Percentiles rank a stretch among this genome's conserved stretches.
phyloP scores from a whole-genome alignment of 2,888 invertebrate species.

The Ochlodes sylvanus region DNA sequence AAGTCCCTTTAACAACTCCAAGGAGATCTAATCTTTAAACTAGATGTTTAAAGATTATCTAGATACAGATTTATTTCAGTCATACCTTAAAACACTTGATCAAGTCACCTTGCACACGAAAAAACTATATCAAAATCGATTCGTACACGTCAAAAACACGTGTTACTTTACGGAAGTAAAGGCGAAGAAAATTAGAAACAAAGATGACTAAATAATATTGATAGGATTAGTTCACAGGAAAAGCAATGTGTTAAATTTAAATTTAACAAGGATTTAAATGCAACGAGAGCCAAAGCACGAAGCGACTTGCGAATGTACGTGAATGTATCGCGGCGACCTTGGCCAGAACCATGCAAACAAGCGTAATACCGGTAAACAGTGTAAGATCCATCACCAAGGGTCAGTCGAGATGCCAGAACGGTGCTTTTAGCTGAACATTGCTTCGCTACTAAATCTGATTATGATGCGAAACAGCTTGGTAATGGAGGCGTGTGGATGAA shows the following conservation, averaged over 20 bases:
- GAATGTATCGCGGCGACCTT: slow-evolving; percentile 29
- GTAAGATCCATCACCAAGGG: neutral
- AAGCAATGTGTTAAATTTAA: slow-evolving; percentile 4
- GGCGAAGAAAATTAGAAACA: neutral
- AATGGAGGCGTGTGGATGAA: neutral
- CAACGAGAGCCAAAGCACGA: slow-evolving; percentile 33
- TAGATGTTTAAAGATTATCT: too few species aligned
- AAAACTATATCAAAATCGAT: too few species aligned
- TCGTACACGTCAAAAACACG: too few species aligned
- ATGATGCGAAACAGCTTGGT: neutral
- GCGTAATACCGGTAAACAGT: slow-evolving; percentile 11
- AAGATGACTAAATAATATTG: neutral
- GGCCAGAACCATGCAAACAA: slow-evolving; percentile 27
- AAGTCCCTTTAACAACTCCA: too few species aligned
- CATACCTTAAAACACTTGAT: too few species aligned
- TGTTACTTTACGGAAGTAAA: too few species aligned
- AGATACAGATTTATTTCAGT: too few species aligned
- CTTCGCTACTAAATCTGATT: neutral
- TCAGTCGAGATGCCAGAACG: neutral
- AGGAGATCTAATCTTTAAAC: too few species aligned
- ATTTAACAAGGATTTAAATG: slow-evolving; percentile 20
- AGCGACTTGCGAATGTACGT: slow-evolving; percentile 18
- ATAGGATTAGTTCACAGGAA: slow-evolving; percentile 21
- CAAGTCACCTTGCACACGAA: too few species aligned
- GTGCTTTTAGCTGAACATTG: neutral